Evolutionary conservation across 2,888 invertebrate genomes (phyloP).

Genomic region (Trachelus iudaicus): DNA sequence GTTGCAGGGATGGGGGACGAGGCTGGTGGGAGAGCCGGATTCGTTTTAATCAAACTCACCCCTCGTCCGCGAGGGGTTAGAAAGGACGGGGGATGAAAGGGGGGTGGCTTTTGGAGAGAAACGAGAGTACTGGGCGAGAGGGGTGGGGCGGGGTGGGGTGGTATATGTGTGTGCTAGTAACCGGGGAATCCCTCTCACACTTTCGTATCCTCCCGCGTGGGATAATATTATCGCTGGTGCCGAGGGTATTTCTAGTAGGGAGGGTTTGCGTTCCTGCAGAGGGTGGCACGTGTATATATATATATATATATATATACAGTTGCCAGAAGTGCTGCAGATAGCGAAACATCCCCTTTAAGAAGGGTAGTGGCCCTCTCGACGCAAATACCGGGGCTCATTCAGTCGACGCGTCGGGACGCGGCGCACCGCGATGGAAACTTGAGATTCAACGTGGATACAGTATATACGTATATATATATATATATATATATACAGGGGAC

Average conservation of each 20-base stretch:
- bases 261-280: conserved; percentile 1
- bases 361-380: conserved; percentile 13
- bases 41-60: conserved; percentile 36
- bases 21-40: conserved; percentile 18
- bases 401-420: background rate
- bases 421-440: background rate
- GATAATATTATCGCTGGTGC: conserved; percentile 5
- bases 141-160: background rate
- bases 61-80: background rate
- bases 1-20: conserved; percentile 2
- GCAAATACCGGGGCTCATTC: background rate
- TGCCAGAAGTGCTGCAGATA: background rate
- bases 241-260: background rate
- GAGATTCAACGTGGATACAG: background rate
- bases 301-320: too few relatives aligned
- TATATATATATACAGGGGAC: too few relatives aligned
- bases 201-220: conserved; percentile 7
- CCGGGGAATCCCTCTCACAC: conserved; percentile 5
- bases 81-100: background rate
- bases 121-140: background rate
- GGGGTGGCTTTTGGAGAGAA: background rate
- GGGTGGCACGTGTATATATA: background rate
- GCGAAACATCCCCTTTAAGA: conserved; percentile 16
- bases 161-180: background rate
- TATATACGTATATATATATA: background rate